Conservation (phyloP, 2,113 vertebrate genomes). For the Scomber japonicus region DNA sequence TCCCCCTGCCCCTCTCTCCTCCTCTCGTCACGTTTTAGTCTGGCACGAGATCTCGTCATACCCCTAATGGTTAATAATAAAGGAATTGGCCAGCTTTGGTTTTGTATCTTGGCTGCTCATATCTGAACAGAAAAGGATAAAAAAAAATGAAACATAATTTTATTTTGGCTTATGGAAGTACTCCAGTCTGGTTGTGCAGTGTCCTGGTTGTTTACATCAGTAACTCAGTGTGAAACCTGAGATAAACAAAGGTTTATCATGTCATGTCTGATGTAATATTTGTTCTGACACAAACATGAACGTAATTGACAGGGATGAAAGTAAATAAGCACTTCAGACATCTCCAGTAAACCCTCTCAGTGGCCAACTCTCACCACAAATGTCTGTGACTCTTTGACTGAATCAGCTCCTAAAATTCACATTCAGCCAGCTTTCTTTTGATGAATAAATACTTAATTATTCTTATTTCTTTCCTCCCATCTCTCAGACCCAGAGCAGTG, state of each 20-base stretch:
- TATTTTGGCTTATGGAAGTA: background rate
- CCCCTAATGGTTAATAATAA: no score
- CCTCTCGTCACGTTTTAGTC: no score
- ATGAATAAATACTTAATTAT: background rate
- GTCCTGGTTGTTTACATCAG: slow-evolving; percentile 9
- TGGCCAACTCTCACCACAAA: background rate
- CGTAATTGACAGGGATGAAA: background rate
- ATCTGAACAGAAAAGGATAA: background rate
- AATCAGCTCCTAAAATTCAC: slow-evolving; percentile 1
- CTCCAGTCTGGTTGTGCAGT: slow-evolving; percentile 4
- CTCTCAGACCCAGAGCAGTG: slow-evolving; percentile 65
- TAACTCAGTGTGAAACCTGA: background rate
- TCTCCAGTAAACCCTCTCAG: slow-evolving; percentile 2
- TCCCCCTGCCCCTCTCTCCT: no score
- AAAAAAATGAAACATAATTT: background rate
- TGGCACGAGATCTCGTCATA: no score
- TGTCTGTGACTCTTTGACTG: background rate
- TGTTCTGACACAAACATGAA: slow-evolving; percentile 25
- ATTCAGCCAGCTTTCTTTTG: background rate
- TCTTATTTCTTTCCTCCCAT: slow-evolving; percentile 12
- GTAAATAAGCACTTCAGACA: slow-evolving; percentile 11
- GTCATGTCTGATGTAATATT: slow-evolving; percentile 9
- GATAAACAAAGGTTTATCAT: background rate
- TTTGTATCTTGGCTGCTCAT: background rate
- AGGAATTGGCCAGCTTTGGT: background rate